Conservation (phyloP, 2,797 vertebrate species). For the Siniperca scherzeri region DNA sequence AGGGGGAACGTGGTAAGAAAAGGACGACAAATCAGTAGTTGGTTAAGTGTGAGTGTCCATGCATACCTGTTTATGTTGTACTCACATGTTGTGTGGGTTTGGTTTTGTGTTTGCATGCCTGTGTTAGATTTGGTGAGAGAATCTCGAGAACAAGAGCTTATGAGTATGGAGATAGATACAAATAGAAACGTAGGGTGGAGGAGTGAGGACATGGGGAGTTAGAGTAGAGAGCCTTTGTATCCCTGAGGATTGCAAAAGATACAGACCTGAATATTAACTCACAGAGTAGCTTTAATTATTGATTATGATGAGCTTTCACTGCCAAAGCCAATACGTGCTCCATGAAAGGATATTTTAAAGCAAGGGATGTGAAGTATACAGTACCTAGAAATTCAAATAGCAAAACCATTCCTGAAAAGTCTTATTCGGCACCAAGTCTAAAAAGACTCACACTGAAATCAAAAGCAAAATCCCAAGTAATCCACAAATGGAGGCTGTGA, state of each 20-base stretch:
- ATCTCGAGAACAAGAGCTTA: slow-evolving; percentile 22
- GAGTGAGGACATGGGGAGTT: background rate
- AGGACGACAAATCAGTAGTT: background rate
- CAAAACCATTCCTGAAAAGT: slow-evolving; percentile 34
- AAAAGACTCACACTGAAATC: slow-evolving; percentile 6
- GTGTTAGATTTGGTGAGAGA: slow-evolving; percentile 21
- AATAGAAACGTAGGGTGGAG: slow-evolving; percentile 38
- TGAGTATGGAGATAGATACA: slow-evolving; percentile 35
- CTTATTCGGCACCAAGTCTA: background rate
- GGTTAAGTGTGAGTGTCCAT: background rate
- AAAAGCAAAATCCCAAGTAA: slow-evolving; percentile 17
- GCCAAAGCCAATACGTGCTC: slow-evolving; percentile 52
- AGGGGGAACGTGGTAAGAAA: slow-evolving; percentile 27
- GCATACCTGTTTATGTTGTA: background rate
- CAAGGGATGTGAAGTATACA: background rate
- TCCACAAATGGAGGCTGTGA: slow-evolving; percentile 25
- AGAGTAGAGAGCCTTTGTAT: slow-evolving; percentile 39
- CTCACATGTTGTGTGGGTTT: slow-evolving; percentile 22
- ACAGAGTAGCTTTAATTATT: slow-evolving; percentile 77
- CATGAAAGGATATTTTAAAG: slow-evolving; percentile 29
- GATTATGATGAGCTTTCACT: slow-evolving; percentile 64
- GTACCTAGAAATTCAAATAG: slow-evolving; percentile 13
- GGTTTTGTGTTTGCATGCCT: slow-evolving; percentile 18
- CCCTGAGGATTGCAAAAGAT: slow-evolving; percentile 59
- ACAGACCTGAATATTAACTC: slow-evolving; percentile 77